Conservation (phyloP, 2,113 vertebrate species). For the Corvus cornix region DNA sequence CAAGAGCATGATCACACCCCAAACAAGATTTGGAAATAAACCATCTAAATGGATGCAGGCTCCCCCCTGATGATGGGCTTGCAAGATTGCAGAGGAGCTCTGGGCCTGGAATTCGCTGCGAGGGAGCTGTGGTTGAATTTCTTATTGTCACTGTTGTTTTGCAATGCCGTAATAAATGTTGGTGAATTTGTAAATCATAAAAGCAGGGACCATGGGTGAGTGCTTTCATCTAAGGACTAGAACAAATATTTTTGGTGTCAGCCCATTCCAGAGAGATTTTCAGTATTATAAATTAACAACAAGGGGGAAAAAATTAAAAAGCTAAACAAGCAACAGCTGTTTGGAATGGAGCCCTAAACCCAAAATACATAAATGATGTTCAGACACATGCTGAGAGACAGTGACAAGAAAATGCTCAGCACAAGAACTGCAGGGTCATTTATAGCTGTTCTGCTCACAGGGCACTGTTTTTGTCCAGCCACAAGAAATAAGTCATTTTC, state of each 20-base stretch:
- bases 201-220: neutral
- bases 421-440: neutral
- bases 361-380: slow-evolving; percentile 1
- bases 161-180: neutral
- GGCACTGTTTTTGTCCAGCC: neutral
- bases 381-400: neutral
- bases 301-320: neutral
- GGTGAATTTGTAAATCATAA: slow-evolving; percentile 11
- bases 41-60: neutral
- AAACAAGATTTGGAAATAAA: neutral
- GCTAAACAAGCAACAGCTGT: slow-evolving; percentile 39
- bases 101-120: neutral
- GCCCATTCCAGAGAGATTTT: neutral
- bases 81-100: neutral
- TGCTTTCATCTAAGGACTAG: neutral
- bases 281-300: neutral
- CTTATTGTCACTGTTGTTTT: slow-evolving; percentile 8
- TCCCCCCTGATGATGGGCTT: neutral
- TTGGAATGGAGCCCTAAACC: neutral
- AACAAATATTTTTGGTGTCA: slow-evolving; percentile 1
- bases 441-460: neutral
- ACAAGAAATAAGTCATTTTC: neutral
- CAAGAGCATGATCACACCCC: neutral
- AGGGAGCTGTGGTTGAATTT: slow-evolving; percentile 16
- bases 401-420: neutral